These are phyloP conservation scores for Zaprionus inermis DNA, from an alignment of 1,140 invertebrate species.

Conservation along the genomic window DNA sequence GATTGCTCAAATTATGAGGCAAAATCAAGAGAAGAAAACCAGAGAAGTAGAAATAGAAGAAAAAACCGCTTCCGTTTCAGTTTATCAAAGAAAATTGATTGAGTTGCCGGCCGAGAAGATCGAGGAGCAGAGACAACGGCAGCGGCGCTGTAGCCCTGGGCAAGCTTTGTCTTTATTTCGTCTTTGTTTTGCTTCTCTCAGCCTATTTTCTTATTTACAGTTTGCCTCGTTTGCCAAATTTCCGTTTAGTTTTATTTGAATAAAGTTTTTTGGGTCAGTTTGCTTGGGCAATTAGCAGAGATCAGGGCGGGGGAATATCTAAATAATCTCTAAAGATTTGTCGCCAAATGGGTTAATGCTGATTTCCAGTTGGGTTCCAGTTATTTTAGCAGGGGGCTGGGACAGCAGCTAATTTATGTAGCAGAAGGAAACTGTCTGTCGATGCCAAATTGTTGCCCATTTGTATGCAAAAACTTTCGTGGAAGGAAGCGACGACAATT, in stretches of 20 bases:
- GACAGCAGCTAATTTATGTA: slow-evolving; percentile 39
- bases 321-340: slow-evolving; percentile 4
- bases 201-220: slow-evolving; percentile 44
- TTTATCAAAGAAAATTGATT: slow-evolving; percentile 77
- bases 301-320: slow-evolving; percentile 27
- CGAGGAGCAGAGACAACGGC: background rate
- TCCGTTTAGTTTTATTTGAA: slow-evolving; percentile 71
- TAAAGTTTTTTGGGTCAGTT: slow-evolving; percentile 63
- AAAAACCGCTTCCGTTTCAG: slow-evolving; percentile 76
- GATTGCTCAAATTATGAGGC: slow-evolving; percentile 58
- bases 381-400: slow-evolving; percentile 13
- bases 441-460: slow-evolving; percentile 35
- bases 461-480: slow-evolving; percentile 52
- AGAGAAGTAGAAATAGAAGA: slow-evolving; percentile 1
- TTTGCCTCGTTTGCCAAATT: slow-evolving; percentile 65
- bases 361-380: slow-evolving; percentile 25
- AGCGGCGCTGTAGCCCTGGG: slow-evolving; percentile 7
- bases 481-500: slow-evolving; percentile 36
- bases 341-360: slow-evolving; percentile 55
- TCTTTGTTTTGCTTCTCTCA: background rate
- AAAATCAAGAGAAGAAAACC: slow-evolving; percentile 18
- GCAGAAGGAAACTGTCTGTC: slow-evolving; percentile 36
- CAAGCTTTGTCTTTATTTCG: too few species aligned
- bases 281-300: slow-evolving; percentile 69
- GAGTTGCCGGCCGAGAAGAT: slow-evolving; percentile 29